These are phyloP conservation scores for Cecidostiba fungosa DNA, from an alignment of 2,888 invertebrate species.

Conservation along the genomic window DNA sequence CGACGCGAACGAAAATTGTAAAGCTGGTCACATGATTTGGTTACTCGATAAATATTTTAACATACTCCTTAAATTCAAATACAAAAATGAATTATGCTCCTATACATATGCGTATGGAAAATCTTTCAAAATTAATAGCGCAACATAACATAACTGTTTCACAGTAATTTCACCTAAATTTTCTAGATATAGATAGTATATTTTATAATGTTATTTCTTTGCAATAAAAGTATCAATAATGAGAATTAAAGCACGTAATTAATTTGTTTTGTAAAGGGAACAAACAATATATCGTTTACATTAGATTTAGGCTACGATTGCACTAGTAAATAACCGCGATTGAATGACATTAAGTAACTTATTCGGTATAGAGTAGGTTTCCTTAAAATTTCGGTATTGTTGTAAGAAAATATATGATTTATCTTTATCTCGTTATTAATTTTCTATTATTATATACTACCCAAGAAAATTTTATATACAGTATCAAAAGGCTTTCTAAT, in stretches of 20 bases:
- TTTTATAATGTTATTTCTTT: background rate
- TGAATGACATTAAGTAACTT: background rate
- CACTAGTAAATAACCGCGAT: constrained; percentile 51
- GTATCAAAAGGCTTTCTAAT: constrained; percentile 54
- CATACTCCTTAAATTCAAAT: background rate
- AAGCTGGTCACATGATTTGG: background rate
- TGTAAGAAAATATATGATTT: constrained; percentile 51
- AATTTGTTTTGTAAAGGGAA: background rate
- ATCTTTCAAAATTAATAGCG: too few relatives aligned
- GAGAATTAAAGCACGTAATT: background rate
- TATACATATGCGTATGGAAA: too few relatives aligned
- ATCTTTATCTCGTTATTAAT: constrained; percentile 13
- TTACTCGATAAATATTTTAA: background rate
- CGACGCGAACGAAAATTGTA: background rate
- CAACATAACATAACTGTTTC: background rate
- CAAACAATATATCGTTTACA: background rate
- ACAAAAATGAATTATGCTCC: too few relatives aligned
- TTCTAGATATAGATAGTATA: background rate
- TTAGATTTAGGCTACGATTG: constrained; percentile 44
- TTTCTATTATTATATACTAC: constrained; percentile 24
- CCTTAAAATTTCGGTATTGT: background rate
- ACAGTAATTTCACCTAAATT: constrained; percentile 14
- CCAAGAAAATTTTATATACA: constrained; percentile 56
- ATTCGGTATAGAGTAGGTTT: constrained; percentile 24
- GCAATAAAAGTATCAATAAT: background rate